Evolutionary conservation across 2,113 vertebrate genomes (phyloP).

Genomic region (Oceanites oceanicus): DNA sequence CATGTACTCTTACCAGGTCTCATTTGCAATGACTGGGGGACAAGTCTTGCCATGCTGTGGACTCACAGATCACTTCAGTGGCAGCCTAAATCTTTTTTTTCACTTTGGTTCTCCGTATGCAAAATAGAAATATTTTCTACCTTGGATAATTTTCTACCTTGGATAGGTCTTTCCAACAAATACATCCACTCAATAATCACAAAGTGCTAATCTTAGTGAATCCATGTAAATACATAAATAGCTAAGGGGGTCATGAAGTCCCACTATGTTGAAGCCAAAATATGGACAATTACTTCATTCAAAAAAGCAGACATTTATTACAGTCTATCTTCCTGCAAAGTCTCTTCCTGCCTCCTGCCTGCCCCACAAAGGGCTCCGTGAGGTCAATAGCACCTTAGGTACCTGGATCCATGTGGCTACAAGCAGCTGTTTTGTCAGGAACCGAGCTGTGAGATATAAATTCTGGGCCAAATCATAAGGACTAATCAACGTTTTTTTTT

Average conservation of each 20-base stretch:
- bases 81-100: neutral
- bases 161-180: neutral
- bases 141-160: neutral
- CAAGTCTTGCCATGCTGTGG: neutral
- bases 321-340: neutral
- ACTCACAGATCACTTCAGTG: neutral
- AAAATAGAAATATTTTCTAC: neutral
- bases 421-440: neutral
- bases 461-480: neutral
- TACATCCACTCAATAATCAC: neutral
- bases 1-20: neutral
- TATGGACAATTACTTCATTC: neutral
- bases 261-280: neutral
- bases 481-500: neutral
- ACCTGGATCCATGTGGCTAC: neutral
- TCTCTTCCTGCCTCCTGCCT: neutral
- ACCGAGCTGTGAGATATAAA: neutral
- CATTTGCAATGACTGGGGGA: neutral
- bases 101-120: neutral
- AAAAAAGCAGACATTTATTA: neutral
- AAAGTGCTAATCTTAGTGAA: neutral
- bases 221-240: neutral
- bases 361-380: neutral
- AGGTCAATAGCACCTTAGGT: fast-evolving
- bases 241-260: neutral